Evolutionary conservation across 2,113 vertebrate genomes (phyloP), one percentile per base, ranked within the genome.

Genomic region (Pica pica): DNA sequence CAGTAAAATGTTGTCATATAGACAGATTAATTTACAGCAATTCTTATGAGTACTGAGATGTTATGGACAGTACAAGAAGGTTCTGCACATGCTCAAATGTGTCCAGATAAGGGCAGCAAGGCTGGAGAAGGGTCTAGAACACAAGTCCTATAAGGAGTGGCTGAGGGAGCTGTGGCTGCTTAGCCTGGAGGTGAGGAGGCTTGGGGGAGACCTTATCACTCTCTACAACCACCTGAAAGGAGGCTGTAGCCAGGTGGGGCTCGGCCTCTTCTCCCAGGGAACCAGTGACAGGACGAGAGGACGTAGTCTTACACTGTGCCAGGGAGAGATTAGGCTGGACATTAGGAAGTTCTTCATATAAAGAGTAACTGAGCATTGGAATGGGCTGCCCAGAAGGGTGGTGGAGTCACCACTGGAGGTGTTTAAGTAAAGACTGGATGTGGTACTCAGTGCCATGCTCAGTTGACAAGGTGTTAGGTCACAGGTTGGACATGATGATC

Each of bases 221-320:
- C 39, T 11, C 23, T 14, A 24, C 18, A 74, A 4, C 5, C 16
- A 13, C 50, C 30, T 56, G 70, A 30, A 35, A 42, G 13, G 60
- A 65, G 22, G 22, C 6, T 39, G 27, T 3, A 46, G 19, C 30
- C 50, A 47, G 12, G 5, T 28, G n/a, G 5, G 26, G 10, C 3
- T 65, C 1, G 0, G 60, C 3, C 3, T 50, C 10, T 35, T 2
- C 16, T 49, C 10, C 8, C 30, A 30, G 20, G 4, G 2, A 35
- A 14, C 13, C 1, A 42, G 21, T 0, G 2, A 31, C 44, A 35
- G 52, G 13, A 21, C 2, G 1, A 42, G 26, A 50, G 24, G 8
- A 30, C 6, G 16, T 1, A 19, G 2, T 5, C 19, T 64, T 56
- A 11, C 21, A 1, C 16, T 42, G 26, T 13, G 6, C 61, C 4